Conservation (phyloP, 2,113 vertebrate genomes). For the Lamprotornis superbus region DNA sequence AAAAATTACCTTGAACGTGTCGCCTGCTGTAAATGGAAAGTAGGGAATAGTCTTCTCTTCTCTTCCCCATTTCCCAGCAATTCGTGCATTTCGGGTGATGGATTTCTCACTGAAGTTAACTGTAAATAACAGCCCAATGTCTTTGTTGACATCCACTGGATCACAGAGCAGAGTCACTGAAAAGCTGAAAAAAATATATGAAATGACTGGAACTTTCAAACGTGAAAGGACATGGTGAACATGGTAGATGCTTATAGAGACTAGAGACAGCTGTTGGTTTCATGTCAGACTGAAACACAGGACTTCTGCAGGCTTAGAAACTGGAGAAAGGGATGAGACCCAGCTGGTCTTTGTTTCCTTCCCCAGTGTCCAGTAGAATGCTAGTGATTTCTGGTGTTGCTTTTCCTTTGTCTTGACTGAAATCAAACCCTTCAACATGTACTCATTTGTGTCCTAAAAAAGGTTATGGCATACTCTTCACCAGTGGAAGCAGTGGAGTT, state of each 20-base stretch:
- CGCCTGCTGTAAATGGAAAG: constrained; percentile 85
- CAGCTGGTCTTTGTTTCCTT: not conserved
- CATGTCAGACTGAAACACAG: not conserved
- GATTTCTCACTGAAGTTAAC: constrained; percentile 84
- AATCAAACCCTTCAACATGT: not conserved
- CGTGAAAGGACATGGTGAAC: not conserved
- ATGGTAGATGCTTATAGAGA: not conserved
- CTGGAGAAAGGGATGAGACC: not conserved
- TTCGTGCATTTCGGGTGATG: constrained; percentile 80
- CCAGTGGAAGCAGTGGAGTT: not conserved
- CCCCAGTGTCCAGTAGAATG: not conserved
- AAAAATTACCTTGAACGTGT: constrained; percentile 84
- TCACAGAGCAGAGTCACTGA: constrained; percentile 80
- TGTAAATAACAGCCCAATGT: constrained; percentile 82
- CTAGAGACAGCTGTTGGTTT: not conserved
- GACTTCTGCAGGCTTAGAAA: not conserved
- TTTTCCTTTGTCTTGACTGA: not conserved
- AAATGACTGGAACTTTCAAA: not conserved
- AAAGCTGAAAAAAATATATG: constrained; percentile 69
- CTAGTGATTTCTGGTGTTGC: not conserved
- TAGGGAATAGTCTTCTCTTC: constrained; percentile 85
- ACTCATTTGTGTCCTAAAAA: not conserved
- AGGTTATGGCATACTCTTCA: not conserved
- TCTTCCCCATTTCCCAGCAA: constrained; percentile 84
- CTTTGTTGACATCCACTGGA: constrained; percentile 72